These are phyloP conservation scores for Luscinia luscinia DNA, from an alignment of 2,797 vertebrate species.

Conservation along the genomic window DNA sequence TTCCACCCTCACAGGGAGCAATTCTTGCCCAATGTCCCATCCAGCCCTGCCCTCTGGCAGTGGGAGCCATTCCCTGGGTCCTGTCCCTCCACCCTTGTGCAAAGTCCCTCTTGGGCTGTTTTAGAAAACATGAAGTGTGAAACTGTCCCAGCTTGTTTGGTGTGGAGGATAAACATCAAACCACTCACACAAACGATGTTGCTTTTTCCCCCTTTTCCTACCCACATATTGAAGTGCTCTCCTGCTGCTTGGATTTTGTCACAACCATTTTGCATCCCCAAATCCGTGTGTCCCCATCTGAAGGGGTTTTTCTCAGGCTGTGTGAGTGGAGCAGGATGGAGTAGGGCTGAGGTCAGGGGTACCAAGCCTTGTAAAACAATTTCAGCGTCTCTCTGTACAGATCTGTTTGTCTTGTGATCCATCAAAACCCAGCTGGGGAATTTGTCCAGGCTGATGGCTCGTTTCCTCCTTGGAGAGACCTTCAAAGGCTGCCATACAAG, in stretches of 20 bases:
- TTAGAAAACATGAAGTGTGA: background rate
- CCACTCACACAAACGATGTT: background rate
- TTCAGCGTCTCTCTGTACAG: background rate
- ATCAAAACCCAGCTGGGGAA: background rate
- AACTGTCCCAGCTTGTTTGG: background rate
- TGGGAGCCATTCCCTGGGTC: background rate
- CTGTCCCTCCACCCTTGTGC: background rate
- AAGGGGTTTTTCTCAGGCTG: background rate
- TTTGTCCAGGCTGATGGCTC: background rate
- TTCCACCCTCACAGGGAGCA: rapidly evolving
- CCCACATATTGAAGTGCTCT: background rate
- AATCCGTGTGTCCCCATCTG: rapidly evolving
- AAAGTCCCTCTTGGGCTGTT: background rate
- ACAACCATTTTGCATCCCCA: background rate
- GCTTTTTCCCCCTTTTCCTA: background rate
- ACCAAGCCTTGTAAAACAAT: background rate
- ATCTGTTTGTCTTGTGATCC: background rate
- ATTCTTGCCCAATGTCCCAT: background rate
- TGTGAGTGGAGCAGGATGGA: background rate
- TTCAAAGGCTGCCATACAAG: background rate
- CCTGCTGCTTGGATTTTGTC: background rate
- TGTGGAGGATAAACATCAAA: background rate
- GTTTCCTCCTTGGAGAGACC: slow-evolving; percentile 5
- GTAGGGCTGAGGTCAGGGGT: background rate
- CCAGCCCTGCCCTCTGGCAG: rapidly evolving